Base-by-base conservation (phyloP, 2,888 invertebrate species). In the Aethes cnicana region DNA sequence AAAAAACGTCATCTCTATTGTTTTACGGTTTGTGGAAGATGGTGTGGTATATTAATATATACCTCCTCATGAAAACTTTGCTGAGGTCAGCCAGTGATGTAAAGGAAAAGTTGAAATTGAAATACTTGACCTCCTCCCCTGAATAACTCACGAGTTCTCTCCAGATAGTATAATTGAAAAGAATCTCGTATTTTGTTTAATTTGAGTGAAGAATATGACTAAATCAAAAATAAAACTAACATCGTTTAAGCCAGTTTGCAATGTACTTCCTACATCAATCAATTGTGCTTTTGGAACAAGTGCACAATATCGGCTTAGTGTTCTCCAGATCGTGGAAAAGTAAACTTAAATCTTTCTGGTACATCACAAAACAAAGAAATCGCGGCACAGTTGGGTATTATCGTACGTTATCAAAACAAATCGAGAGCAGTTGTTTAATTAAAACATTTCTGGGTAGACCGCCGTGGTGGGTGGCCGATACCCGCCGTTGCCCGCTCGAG, bases 381-480 rank as follows among this genome's bases (percentile, higher is more conserved):
- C 47, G 59, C 66, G 59, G 56, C 64, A 63, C 63, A 65, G 67
- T 69, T 66, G 61, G 58, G 58, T 64, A 64, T 68, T 76, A 74
- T 77, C 74, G 61, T 42, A 60, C 55, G 64, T 69, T 75, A 81
- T 77, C 74, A 73, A 77, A 79, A 77, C 73, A 76, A 74, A 78
- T 76, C 73, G 68, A 69, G 63, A 73, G 61, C 61, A 66, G 62
- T 69, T 69, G 68, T 76, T 80, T 83, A 82, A 81, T 82, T 80
- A 79, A 68, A 70, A 69, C 69, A 70, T 74, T 55, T 72, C 64
- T 66, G 69, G 58, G 50, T 63, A 63, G 67, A 61, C 68, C 52
- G 46, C 70, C 77, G 62, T 66, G 62, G 79, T 81, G 81, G 81
- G 82, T 81, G 82, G 80, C 70, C n/a, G n/a, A n/a, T n/a, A n/a